Evolutionary conservation across 2,113 vertebrate species (phyloP).

Genomic region (Casuarius casuarius): DNA sequence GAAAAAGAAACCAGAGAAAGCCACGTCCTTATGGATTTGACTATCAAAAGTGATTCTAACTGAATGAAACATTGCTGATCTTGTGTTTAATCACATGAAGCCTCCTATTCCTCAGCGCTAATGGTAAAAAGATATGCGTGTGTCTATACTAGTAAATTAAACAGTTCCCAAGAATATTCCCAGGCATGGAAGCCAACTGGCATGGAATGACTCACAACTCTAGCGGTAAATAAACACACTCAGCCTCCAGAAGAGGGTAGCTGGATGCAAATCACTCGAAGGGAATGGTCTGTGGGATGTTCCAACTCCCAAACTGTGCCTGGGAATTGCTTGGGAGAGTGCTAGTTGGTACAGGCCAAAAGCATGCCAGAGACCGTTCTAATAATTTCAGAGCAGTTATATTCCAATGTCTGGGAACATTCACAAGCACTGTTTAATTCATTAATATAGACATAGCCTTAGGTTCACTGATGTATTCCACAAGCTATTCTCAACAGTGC

Average conservation of each 20-base stretch:
- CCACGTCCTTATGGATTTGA: not conserved
- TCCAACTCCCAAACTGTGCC: not conserved
- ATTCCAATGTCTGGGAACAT: not conserved
- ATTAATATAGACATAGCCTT: not conserved
- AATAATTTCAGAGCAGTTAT: not conserved
- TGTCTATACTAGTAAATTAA: not conserved
- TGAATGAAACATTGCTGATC: not conserved
- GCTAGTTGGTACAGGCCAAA: not conserved
- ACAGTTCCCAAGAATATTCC: not conserved
- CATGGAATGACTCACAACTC: not conserved
- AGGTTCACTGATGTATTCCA: not conserved
- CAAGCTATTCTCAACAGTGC: not conserved
- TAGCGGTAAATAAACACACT: not conserved
- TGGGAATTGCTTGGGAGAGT: not conserved
- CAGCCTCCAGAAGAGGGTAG: not conserved
- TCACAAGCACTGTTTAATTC: not conserved
- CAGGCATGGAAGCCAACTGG: not conserved
- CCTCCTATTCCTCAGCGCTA: not conserved
- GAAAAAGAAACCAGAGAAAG: fast-evolving
- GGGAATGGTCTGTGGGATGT: not conserved
- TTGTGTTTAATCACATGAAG: not conserved
- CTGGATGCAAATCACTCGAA: not conserved
- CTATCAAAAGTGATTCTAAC: not conserved
- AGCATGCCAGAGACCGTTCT: not conserved
- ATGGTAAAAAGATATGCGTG: not conserved